These are phyloP conservation scores for Phlogophora meticulosa DNA, from an alignment of 2,888 invertebrate species.

Conservation along the genomic window DNA sequence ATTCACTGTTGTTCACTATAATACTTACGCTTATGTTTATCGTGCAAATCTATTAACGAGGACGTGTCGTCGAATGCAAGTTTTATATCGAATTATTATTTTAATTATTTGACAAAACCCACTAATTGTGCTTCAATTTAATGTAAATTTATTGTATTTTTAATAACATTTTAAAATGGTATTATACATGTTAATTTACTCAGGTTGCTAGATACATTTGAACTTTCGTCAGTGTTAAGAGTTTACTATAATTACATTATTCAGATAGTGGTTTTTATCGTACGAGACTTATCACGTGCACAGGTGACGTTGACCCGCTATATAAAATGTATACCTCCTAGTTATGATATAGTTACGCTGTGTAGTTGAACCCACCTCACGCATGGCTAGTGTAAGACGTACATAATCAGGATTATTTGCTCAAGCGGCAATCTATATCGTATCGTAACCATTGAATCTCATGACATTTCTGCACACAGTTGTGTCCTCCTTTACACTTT, in stretches of 20 bases:
- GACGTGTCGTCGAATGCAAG: slow-evolving; percentile 76
- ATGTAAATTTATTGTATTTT: slow-evolving; percentile 88
- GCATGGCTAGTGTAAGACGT: slow-evolving; percentile 86
- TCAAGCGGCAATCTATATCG: slow-evolving; percentile 87
- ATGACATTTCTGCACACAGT: slow-evolving; percentile 86
- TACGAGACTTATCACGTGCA: slow-evolving; percentile 80
- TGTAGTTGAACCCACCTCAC: slow-evolving; percentile 87
- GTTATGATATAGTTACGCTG: slow-evolving; percentile 77
- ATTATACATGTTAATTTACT: slow-evolving; percentile 87
- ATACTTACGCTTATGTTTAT: slow-evolving; percentile 80
- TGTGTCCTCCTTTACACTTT: slow-evolving; percentile 81
- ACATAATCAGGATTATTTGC: slow-evolving; percentile 88
- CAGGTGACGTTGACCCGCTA: slow-evolving; percentile 81
- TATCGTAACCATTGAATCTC: slow-evolving; percentile 89
- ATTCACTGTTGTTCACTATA: slow-evolving; percentile 81
- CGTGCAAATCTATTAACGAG: slow-evolving; percentile 80
- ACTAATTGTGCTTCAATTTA: slow-evolving; percentile 84
- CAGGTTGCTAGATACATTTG: slow-evolving; percentile 86
- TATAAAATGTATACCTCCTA: slow-evolving; percentile 78
- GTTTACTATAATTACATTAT: slow-evolving; percentile 77
- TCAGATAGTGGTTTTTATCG: slow-evolving; percentile 79
- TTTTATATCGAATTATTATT: slow-evolving; percentile 80
- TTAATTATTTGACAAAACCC: slow-evolving; percentile 82
- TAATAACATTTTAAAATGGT: slow-evolving; percentile 83
- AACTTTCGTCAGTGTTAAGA: slow-evolving; percentile 82